Evolutionary conservation across 2,797 vertebrate species (phyloP).

Genomic region (Xiphophorus birchmanni): DNA sequence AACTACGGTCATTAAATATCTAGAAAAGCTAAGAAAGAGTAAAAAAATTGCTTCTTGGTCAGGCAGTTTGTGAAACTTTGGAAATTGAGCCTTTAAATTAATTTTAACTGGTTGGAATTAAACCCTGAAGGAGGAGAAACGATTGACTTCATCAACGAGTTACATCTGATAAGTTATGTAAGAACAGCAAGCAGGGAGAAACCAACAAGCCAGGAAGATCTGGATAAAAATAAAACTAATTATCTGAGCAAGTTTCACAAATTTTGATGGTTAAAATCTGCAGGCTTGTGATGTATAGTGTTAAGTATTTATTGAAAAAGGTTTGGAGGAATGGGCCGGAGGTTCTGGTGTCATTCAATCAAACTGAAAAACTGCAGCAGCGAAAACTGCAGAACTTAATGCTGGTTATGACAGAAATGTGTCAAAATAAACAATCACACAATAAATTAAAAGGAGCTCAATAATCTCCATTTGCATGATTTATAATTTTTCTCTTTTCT

Average conservation of each 20-base stretch:
- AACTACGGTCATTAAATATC: slow-evolving; percentile 20
- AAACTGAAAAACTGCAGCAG: too few species aligned
- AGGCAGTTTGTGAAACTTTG: slow-evolving; percentile 7
- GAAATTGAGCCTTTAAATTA: not conserved
- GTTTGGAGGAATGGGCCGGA: not conserved
- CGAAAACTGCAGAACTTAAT: too few species aligned
- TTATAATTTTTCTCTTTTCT: too few species aligned
- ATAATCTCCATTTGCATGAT: too few species aligned
- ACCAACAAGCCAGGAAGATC: too few species aligned
- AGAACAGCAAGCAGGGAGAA: not conserved
- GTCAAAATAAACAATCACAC: too few species aligned
- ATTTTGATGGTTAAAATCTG: not conserved
- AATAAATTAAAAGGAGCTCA: too few species aligned
- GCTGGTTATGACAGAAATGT: too few species aligned
- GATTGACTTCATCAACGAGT: not conserved
- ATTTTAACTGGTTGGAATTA: not conserved
- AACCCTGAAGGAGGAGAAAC: not conserved
- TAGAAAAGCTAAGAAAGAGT: not conserved
- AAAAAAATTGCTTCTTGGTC: slow-evolving; percentile 9
- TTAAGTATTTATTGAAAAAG: not conserved
- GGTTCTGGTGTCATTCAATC: not conserved
- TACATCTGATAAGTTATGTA: not conserved
- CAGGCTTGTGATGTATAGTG: not conserved
- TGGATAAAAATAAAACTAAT: too few species aligned
- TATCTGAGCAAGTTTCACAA: not conserved